Base-by-base conservation (phyloP, 2,113 vertebrate genomes). In the Scophthalmus maximus region DNA sequence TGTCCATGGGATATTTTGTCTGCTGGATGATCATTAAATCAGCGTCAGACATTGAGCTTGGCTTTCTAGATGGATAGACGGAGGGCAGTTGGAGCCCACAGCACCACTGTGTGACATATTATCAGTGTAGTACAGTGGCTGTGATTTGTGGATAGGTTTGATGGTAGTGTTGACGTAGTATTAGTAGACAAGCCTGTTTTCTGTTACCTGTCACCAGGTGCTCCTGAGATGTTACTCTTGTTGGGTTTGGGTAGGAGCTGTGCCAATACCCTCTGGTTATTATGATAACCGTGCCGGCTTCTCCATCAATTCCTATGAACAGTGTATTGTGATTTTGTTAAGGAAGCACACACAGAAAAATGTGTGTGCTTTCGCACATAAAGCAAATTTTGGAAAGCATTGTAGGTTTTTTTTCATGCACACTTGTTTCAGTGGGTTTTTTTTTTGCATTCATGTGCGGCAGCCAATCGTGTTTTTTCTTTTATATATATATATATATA, bases 1-100 rank as follows among this genome's bases (percentile, higher is more conserved):
- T 51, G 55, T 82, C 68, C 8, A 25, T 89, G 87, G 68, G 75
- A 86, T 84, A 87, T 85, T 85, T 84, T 69, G 29, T 32, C 42
- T 50, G 64, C 50, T 50, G 65, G 49, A 67, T 17, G 64, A 40
- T 81, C 62, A 57, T 68, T 89, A 69, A 71, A 79, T 83, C 76
- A 82, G 9, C 0, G 53, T 81, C 66, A 81, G 56, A 77, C 73
- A 62, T 6, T 20, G 61, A 79, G 52, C 15, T 27, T 15, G 9
- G 72, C 32, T 69, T 34, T 36, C 64, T 36, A 36, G 76, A 76
- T 55, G 60, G 69, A 77, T 44, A 51, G 59, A 59, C 22, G 56
- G 50, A 52, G 72, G 36, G 50, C 63, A 72, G 60, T 11, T 34
- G 34, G 30, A 75, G 63, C 75, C 50, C 49, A 50, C 74, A 55